Percentiles rank a stretch among this genome's conserved stretches.
phyloP scores from a whole-genome alignment of 53 echinoderm and acorn worm species.

The Luidia sarsii region DNA sequence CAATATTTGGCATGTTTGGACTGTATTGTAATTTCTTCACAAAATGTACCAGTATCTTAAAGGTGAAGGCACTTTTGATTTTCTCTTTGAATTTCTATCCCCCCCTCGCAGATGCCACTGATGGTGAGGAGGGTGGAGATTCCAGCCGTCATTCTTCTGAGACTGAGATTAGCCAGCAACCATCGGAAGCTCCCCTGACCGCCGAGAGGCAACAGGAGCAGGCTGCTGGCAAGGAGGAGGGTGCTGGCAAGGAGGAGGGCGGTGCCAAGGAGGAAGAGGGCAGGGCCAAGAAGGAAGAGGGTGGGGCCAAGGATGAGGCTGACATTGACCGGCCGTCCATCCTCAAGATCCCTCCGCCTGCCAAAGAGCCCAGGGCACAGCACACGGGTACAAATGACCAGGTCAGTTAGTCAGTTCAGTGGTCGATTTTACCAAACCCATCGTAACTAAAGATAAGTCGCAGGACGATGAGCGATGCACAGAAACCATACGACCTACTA shows the following conservation, averaged over 20 bases:
- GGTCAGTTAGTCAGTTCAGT: too few species aligned
- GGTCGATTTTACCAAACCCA: too few species aligned
- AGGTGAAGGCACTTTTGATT: too few species aligned
- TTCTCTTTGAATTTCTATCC: too few species aligned
- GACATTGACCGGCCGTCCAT: slow-evolving; percentile 62
- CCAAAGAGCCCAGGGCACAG: slow-evolving; percentile 7
- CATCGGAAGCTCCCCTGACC: neutral
- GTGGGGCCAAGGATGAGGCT: slow-evolving; percentile 37
- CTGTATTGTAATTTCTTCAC: too few species aligned
- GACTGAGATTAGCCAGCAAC: slow-evolving; percentile 2
- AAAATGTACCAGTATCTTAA: too few species aligned
- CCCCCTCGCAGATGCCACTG: slow-evolving; percentile 38
- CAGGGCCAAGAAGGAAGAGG: slow-evolving; percentile 10
- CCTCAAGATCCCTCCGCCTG: slow-evolving; percentile 53
- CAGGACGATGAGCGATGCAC: too few species aligned
- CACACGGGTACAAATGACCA: neutral
- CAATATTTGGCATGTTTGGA: too few species aligned
- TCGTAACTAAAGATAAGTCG: too few species aligned
- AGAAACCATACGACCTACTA: too few species aligned
- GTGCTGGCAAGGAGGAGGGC: neutral
- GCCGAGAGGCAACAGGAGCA: neutral
- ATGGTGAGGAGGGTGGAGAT: slow-evolving; percentile 27
- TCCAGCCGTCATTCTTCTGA: slow-evolving; percentile 4
- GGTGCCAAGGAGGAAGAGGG: neutral
- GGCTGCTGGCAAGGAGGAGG: neutral